phyloP scores from a whole-genome alignment of 2,113 vertebrate genomes.

The Charadrius vociferus region DNA sequence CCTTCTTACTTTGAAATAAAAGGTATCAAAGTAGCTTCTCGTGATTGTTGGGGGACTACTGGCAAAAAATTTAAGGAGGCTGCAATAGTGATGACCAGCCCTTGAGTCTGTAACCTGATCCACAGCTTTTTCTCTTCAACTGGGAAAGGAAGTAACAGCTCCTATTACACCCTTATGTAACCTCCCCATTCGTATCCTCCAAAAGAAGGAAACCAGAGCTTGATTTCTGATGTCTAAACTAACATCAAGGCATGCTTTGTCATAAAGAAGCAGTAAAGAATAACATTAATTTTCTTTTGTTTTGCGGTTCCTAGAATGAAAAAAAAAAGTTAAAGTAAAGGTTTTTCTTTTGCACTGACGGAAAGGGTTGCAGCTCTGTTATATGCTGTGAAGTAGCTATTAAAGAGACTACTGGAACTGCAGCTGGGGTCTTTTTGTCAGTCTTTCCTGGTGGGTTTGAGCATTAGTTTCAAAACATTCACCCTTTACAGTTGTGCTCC shows the following conservation, averaged over 20 bases:
- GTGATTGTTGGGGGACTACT: neutral
- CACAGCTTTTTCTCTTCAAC: constrained; percentile 36
- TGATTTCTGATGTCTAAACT: constrained; percentile 7
- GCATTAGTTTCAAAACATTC: neutral
- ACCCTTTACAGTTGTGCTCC: neutral
- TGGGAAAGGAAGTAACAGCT: constrained; percentile 63
- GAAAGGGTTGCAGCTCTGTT: neutral
- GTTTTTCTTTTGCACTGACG: neutral
- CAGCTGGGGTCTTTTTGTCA: neutral
- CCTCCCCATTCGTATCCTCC: constrained; percentile 39
- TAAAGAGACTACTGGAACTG: neutral
- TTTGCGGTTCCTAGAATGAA: neutral
- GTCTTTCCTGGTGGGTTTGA: neutral
- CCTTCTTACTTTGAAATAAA: neutral
- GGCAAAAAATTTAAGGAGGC: neutral
- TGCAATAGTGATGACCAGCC: neutral
- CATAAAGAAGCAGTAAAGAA: neutral
- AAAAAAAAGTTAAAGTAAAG: neutral
- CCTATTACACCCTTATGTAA: constrained; percentile 65
- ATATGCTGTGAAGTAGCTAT: neutral
- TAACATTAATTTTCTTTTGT: neutral
- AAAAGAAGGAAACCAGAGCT: constrained; percentile 38
- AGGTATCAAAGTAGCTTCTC: neutral
- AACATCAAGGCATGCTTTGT: constrained; percentile 8
- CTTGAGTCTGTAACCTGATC: constrained; percentile 50